Base-by-base conservation (phyloP, 2,113 vertebrate species). In the Gopherus evgoodei region DNA sequence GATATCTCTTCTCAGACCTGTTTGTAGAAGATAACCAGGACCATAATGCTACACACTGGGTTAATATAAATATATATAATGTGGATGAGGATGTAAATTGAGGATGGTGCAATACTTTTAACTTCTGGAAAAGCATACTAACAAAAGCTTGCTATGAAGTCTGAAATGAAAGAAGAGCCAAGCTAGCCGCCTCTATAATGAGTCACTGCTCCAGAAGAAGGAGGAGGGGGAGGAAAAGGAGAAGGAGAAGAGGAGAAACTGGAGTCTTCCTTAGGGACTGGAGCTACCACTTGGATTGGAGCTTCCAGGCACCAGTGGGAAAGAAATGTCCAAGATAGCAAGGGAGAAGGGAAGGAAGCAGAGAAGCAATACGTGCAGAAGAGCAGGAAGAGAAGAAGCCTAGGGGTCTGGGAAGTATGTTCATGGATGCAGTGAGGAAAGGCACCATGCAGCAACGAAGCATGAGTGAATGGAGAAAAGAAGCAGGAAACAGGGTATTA, bases 401-500 rank as follows among this genome's bases (percentile, higher is more conserved):
- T 42, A 44, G 42, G 42, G 6, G 5, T 78, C 22, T 44, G 42
- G 5, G 12, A 12, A 22, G 12, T 72, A 72, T 72, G n/a, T 38
- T 38, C n/a, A 25, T 78, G 75, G 75, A 8, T 25, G 11, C 38
- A 76, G 8, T 24, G 72, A 76, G 22, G 22, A 76, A 76, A 44
- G 72, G 22, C 94, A 6, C 31, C 19, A 2, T 13, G 21, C 47
- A 31, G n/a, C 3, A 11, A 47, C 14, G 44, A 80, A 95, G 62
- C 8, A 16, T 25, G 25, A 1, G 11, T 13, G 44, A 31, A 85
- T 22, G 65, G 16, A 86, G 27, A 57, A 94, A 25, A 90, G 27
- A 29, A 93, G n/a, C 65, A 96, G 92, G 92, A 96, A 94, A 93
- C 29, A 35, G 87, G 92, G 88, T 96, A 86, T 95, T 97, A 94